These are phyloP conservation scores for Scaptomyza cyrtandrae DNA, from an alignment of 2,888 invertebrate genomes.

Conservation along the genomic window DNA sequence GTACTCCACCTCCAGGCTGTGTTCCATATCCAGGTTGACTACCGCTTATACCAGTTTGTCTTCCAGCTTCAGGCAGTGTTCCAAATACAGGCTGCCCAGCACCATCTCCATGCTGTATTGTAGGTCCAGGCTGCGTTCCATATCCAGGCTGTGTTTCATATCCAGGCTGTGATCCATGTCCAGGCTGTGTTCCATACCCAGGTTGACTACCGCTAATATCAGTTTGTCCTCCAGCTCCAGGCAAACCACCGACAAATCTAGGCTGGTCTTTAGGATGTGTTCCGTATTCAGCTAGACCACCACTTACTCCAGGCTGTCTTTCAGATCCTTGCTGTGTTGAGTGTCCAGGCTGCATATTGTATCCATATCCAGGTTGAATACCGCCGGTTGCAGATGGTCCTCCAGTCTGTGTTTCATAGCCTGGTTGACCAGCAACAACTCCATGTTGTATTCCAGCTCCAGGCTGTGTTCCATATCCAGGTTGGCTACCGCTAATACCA, in stretches of 20 bases:
- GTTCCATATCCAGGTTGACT: constrained; percentile 25
- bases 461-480: constrained; percentile 14
- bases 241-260: too few relatives aligned
- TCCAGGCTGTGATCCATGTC: constrained; percentile 16
- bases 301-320: constrained; percentile 21
- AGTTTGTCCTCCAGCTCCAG: constrained; percentile 19
- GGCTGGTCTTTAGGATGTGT: too few relatives aligned
- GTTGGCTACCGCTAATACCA: not conserved
- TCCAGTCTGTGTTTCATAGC: constrained; percentile 18
- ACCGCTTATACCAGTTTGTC: too few relatives aligned
- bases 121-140: not conserved
- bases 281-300: constrained; percentile 34
- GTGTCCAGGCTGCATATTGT: constrained; percentile 13
- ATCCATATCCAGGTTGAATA: constrained; percentile 21
- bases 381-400: not conserved
- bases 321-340: constrained; percentile 19
- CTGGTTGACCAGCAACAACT: constrained; percentile 17
- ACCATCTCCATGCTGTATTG: constrained; percentile 17
- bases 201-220: constrained; percentile 4
- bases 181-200: not conserved
- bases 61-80: too few relatives aligned
- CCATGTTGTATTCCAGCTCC: constrained; percentile 23
- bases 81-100: not conserved
- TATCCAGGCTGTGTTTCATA: constrained; percentile 7
- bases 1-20: constrained; percentile 10